A percentile compares a stretch with the other conserved stretches of the same genome.
Conservation (phyloP, 1,140 invertebrate genomes). For the Euwallacea fornicatus region DNA sequence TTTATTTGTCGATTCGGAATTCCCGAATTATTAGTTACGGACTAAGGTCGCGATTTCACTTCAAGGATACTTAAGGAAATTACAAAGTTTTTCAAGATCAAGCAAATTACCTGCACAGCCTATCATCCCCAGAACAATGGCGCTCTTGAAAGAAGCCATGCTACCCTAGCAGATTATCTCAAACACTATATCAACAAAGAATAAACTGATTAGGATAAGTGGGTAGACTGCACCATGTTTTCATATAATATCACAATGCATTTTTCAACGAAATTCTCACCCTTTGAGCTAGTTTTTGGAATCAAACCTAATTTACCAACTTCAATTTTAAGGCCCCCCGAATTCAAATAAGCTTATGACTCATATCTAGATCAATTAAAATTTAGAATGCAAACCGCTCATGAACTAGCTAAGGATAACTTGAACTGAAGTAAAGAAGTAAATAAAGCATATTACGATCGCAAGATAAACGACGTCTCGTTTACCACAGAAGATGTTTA, state of each 20-base stretch:
- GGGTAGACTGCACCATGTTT: no score
- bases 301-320: conserved; percentile 40
- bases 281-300: no score
- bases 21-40: conserved; percentile 39
- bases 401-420: no score
- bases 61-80: conserved; percentile 46
- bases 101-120: conserved; percentile 38
- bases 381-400: conserved; percentile 20
- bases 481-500: no score
- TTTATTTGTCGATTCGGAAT: conserved; percentile 44
- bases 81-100: conserved; percentile 44
- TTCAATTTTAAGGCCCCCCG: conserved; percentile 9
- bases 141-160: conserved; percentile 50
- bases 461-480: conserved; percentile 11
- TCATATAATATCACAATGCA: no score
- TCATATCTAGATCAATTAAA: conserved; percentile 6
- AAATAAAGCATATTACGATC: conserved; percentile 14
- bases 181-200: conserved; percentile 51
- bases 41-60: no score
- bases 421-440: conserved; percentile 10
- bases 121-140: conserved; percentile 50
- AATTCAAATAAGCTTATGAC: conserved; percentile 29
- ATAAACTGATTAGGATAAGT: conserved; percentile 51
- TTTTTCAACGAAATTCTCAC: no score
- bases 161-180: conserved; percentile 53